phyloP scores from a whole-genome alignment of 2,888 invertebrate genomes.

The Fragum whitleyi region DNA sequence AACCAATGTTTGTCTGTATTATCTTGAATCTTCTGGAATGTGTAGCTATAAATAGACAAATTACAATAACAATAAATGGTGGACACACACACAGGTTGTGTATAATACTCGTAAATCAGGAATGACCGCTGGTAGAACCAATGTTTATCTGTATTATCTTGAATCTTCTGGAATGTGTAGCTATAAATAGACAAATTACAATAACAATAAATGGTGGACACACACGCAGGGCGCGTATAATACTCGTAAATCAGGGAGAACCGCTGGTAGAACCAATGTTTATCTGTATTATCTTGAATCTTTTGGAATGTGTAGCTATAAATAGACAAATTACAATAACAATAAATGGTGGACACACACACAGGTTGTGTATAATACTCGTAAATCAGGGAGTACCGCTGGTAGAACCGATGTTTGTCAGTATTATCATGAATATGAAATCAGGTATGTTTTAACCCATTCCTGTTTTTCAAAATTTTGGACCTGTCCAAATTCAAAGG shows the following conservation, averaged over 20 bases:
- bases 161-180: constrained; percentile 82
- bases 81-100: constrained; percentile 83
- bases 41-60: constrained; percentile 77
- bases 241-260: constrained; percentile 83
- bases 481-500: too few relatives aligned
- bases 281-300: constrained; percentile 82
- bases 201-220: constrained; percentile 81
- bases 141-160: constrained; percentile 82
- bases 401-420: constrained; percentile 83
- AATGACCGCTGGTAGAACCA: constrained; percentile 84
- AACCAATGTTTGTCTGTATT: constrained; percentile 83
- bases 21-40: constrained; percentile 81
- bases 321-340: constrained; percentile 43
- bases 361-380: constrained; percentile 83
- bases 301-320: constrained; percentile 82
- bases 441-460: too few relatives aligned
- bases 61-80: constrained; percentile 76
- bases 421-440: constrained; percentile 83
- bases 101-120: constrained; percentile 82
- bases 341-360: constrained; percentile 84
- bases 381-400: constrained; percentile 82
- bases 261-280: constrained; percentile 84
- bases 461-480: too few relatives aligned
- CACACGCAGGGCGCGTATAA: constrained; percentile 80
- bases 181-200: constrained; percentile 69